phyloP scores from a whole-genome alignment of 1,140 invertebrate genomes.

The Laodelphax striatellus region DNA sequence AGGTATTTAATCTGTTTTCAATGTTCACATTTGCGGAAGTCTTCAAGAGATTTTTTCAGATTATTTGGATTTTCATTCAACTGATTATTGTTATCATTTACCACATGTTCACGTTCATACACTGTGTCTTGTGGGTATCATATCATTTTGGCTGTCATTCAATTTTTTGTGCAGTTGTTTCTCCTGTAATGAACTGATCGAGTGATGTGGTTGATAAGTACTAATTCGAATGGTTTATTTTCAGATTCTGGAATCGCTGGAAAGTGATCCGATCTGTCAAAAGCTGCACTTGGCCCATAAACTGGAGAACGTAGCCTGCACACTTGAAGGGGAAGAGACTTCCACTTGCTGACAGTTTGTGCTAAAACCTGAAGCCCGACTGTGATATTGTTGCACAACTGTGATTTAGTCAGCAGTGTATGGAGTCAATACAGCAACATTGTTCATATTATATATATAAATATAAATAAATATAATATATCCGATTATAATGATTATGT shows the following conservation, averaged over 20 bases:
- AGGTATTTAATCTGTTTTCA: no score
- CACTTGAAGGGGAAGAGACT: constrained; percentile 64
- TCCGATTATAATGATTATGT: not conserved
- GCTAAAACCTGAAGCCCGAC: constrained; percentile 26
- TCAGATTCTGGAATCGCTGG: constrained; percentile 69
- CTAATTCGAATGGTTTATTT: constrained; percentile 20
- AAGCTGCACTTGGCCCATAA: constrained; percentile 81
- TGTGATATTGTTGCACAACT: constrained; percentile 11
- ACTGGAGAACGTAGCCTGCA: constrained; percentile 80
- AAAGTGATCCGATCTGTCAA: constrained; percentile 65
- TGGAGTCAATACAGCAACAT: not conserved
- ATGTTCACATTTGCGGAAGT: no score
- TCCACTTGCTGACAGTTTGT: constrained; percentile 40
- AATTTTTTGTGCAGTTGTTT: constrained; percentile 22
- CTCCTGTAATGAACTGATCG: not conserved
- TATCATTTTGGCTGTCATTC: no score
- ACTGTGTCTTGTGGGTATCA: no score
- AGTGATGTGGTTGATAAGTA: not conserved
- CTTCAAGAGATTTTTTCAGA: no score
- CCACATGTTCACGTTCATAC: no score
- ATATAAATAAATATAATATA: not conserved
- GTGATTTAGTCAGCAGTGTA: constrained; percentile 7
- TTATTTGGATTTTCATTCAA: no score
- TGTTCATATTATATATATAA: not conserved
- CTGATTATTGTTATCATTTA: no score